Base-by-base conservation (phyloP, 1,140 invertebrate genomes). In the Caenorhabditis tropicalis region DNA sequence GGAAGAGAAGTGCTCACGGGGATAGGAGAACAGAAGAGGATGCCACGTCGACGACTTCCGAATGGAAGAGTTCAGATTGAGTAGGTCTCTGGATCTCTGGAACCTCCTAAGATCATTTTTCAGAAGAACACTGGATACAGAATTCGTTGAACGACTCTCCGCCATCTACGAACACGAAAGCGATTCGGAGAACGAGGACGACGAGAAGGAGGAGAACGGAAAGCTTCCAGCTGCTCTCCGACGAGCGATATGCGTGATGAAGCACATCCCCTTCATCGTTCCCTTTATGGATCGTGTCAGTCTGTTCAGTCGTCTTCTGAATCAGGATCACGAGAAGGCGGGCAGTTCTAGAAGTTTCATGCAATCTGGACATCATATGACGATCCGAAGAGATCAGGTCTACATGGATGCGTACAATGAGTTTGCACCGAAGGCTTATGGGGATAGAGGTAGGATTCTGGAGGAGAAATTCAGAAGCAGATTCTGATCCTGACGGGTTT, bases 211-310 rank as follows among this genome's bases (percentile, higher is more conserved):
- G 0, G 46, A 39, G 1, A 27, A 70, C 19, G 49, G 19, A 16
- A 53, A 36, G 12, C 31, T 81, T 39, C 56, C 31, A 19, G 15
- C 81, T 1, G n/a, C 51, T 10, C 82, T 85, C 15, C 36, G 24
- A 31, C 39, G 81, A 27, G 83, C 24, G 5, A 33, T 85, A 10
- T 51, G 79, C 15, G 48, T 85, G 3, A 79, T 85, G 80, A 82
- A 58, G 19, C 27, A 49, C 10, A 60, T 85, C 21, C 84, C 84
- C 24, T 85, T 85, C 60, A 46, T 85, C 39, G 80, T 85, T 21
- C 65, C 79, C 3, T 85, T 85, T 24, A 65, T 74, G 31, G 46
- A 85, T 31, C 39, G 84, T 36, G 46, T 85, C 0, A 74, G 82
- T 15, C 49, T 85, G 21, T 46, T 65, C 43, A 31, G 19, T 39